These are phyloP conservation scores for Cyclina sinensis DNA, from an alignment of 1,140 invertebrate genomes.

Conservation along the genomic window DNA sequence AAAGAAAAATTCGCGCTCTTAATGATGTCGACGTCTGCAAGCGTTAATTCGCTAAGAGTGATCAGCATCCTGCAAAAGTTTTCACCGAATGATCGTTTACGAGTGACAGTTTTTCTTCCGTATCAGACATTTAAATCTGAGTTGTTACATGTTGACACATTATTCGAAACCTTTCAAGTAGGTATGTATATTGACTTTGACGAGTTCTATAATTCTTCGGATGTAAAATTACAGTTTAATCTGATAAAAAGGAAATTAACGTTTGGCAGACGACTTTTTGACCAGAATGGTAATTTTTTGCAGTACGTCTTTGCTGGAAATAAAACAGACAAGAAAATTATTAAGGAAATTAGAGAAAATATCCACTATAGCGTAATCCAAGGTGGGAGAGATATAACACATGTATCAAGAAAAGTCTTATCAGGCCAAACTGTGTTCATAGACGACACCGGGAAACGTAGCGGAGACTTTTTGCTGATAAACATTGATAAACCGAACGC, in stretches of 20 bases:
- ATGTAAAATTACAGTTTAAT: background rate
- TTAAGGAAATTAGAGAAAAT: background rate
- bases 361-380: background rate
- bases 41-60: background rate
- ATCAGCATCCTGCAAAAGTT: background rate
- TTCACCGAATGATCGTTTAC: background rate
- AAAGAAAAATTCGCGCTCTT: constrained; percentile 14
- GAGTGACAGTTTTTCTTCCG: background rate
- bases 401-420: background rate
- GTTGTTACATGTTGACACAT: background rate
- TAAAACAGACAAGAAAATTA: background rate
- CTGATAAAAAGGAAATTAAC: background rate
- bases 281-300: background rate
- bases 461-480: background rate
- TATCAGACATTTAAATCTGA: constrained; percentile 18
- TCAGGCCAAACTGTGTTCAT: background rate
- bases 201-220: background rate
- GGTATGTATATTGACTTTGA: constrained; percentile 7
- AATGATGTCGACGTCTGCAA: background rate
- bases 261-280: background rate
- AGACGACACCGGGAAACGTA: background rate
- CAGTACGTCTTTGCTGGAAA: constrained; percentile 20
- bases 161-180: constrained; percentile 17
- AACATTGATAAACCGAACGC: constrained; percentile 9
- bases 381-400: background rate